Conservation (phyloP, 2,888 invertebrate genomes). For the Drosophila affinis region DNA sequence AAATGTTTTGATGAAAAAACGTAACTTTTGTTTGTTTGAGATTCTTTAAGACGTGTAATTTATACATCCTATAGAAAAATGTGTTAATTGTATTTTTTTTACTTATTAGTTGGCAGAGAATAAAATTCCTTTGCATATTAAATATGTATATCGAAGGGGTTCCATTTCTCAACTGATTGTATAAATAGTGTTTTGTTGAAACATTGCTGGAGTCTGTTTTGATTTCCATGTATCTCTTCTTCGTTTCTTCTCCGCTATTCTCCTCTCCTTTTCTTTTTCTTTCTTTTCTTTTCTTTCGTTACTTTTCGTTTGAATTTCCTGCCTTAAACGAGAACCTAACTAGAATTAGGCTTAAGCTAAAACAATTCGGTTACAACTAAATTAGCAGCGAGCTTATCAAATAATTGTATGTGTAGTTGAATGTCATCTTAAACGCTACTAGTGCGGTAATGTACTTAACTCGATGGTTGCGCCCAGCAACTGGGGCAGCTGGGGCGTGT, state of each 20-base stretch:
- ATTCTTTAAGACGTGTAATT: slow-evolving; percentile 80
- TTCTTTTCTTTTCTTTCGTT: slow-evolving; percentile 7
- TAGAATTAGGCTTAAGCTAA: slow-evolving; percentile 60
- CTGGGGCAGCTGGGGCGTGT: slow-evolving; percentile 53
- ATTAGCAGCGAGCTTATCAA: slow-evolving; percentile 66
- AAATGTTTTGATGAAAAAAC: slow-evolving; percentile 68
- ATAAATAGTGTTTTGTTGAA: slow-evolving; percentile 48
- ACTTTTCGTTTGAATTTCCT: slow-evolving; percentile 34
- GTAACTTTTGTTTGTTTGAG: slow-evolving; percentile 73
- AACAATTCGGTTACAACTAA: slow-evolving; percentile 72
- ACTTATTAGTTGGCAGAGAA: slow-evolving; percentile 42
- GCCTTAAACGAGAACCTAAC: slow-evolving; percentile 58
- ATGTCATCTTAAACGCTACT: slow-evolving; percentile 72
- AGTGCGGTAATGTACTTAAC: slow-evolving; percentile 72
- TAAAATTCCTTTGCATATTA: slow-evolving; percentile 51
- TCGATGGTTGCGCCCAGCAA: slow-evolving; percentile 60
- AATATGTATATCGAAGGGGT: slow-evolving; percentile 47
- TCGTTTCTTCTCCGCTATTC: slow-evolving; percentile 8
- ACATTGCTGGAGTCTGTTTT: slow-evolving; percentile 44
- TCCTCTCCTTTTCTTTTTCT: slow-evolving; percentile 1
- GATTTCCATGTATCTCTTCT: slow-evolving; percentile 40
- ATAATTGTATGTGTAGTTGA: slow-evolving; percentile 60
- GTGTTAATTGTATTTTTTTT: slow-evolving; percentile 42
- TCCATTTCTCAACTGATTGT: slow-evolving; percentile 45
- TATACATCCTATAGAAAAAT: slow-evolving; percentile 42